Evolutionary conservation across 2,113 vertebrate species (phyloP).

Genomic region (Murina feae): DNA sequence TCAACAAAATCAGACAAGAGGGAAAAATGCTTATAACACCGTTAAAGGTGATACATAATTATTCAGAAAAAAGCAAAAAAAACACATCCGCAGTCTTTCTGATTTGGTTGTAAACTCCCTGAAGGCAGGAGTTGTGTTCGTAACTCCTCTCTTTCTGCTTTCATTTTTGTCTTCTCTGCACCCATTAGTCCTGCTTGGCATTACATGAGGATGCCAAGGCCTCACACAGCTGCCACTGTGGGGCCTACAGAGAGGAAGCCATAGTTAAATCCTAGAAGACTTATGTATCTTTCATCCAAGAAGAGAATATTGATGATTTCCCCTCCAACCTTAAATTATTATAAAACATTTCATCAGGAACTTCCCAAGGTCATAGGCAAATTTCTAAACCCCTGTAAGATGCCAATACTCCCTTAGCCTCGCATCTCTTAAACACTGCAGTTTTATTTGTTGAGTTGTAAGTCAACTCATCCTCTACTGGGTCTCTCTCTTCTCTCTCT

Average conservation of each 20-base stretch:
- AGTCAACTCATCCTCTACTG: background rate
- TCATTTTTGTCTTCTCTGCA: background rate
- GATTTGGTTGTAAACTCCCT: background rate
- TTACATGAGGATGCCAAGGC: too few species aligned
- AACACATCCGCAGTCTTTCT: background rate
- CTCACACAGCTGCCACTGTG: background rate
- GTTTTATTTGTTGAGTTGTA: background rate
- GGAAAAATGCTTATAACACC: background rate
- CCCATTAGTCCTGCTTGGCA: background rate
- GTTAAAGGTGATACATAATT: background rate
- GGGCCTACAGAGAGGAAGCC: background rate
- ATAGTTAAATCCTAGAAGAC: background rate
- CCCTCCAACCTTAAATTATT: background rate
- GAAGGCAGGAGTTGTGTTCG: background rate
- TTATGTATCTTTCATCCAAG: background rate
- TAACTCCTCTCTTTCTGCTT: background rate
- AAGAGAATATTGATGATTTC: background rate
- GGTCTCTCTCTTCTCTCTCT: background rate
- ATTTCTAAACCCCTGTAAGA: background rate
- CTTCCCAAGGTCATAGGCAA: background rate
- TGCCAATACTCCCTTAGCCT: background rate
- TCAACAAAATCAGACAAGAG: background rate
- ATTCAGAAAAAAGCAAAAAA: background rate
- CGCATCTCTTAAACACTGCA: background rate
- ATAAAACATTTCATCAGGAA: background rate